Base-by-base conservation (phyloP, 2,888 invertebrate genomes). In the Yponomeuta plumbellus region DNA sequence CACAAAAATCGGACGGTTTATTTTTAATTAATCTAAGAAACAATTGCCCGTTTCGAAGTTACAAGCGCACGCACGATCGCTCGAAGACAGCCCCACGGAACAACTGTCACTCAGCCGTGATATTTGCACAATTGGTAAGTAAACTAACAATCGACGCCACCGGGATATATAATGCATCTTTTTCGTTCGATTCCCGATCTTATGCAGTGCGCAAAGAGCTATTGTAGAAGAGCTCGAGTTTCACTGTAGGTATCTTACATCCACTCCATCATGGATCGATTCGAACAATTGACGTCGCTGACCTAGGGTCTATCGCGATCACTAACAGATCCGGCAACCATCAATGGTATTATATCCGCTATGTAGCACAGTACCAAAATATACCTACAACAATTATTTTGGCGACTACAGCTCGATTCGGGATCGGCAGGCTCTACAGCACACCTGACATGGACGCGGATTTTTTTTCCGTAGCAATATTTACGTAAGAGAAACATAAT, bases 21-120 rank as follows among this genome's bases (percentile, higher is more conserved):
- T 44, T 44, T 52, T 52, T 52, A 17, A 17, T 52, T 10, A 34
- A 34, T 52, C 17, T 52, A 52, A 17, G 17, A 22, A 1, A 58
- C n/a, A 58, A 20, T 21, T 11, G 21, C 11, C 22, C 21, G 21
- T 11, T 58, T 58, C n/a, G 21, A 4, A 13, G 21, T 52, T 17
- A 5, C 58, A 66, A 67, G 13, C 39, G 64, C 71, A 74, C 71
- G 73, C 71, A 84, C 85, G 85, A 81, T 80, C 84, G 80, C 76
- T 70, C 80, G 73, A 75, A 72, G 70, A 72, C 79, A 71, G 69
- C 68, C 69, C 71, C 74, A 68, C 72, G 66, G 66, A 71, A 70
- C 75, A 75, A 84, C 85, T 86, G 71, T 17, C 63, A 13, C 17
- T 20, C 26, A 59, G 23, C 59, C 23, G 59, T n/a, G 39, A 22